Percentiles rank a stretch among this genome's conserved stretches.
phyloP scores from a whole-genome alignment of 2,888 invertebrate genomes.

The Tetranychus piercei region DNA sequence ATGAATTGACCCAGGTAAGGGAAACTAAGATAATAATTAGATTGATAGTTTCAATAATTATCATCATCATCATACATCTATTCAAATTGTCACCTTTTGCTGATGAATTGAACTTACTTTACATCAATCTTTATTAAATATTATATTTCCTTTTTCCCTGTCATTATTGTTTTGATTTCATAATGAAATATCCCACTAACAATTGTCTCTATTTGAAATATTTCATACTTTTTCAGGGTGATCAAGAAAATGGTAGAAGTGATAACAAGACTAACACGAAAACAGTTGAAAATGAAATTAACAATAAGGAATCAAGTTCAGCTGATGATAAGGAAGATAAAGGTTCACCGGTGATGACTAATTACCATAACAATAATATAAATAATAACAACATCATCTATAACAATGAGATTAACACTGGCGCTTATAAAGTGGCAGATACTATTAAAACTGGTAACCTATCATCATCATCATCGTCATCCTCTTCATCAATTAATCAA shows the following conservation, averaged over 20 bases:
- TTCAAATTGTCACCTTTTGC: not conserved
- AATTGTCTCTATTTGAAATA: not conserved
- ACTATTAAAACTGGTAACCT: not conserved
- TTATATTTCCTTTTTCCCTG: not conserved
- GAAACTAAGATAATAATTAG: not conserved
- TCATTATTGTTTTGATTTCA: not conserved
- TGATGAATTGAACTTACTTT: not conserved
- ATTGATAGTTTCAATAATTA: not conserved
- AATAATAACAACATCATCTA: not conserved
- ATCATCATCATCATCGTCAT: not conserved
- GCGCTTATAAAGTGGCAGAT: not conserved
- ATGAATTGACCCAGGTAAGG: not conserved
- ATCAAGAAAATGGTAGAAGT: not conserved
- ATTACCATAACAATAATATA: not conserved
- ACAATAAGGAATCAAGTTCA: not conserved
- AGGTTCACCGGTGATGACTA: not conserved
- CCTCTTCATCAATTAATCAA: not conserved
- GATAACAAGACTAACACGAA: not conserved
- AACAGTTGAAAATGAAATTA: not conserved
- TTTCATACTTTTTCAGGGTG: not conserved
- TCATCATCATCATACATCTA: not conserved
- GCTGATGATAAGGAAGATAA: not conserved
- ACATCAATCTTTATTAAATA: not conserved
- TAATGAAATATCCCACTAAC: not conserved
- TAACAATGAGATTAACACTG: not conserved